Percentiles rank a stretch among this genome's conserved stretches.
These are phyloP conservation scores for Enhydra lutris DNA, from an alignment of 2,113 vertebrate genomes.

Conservation along the genomic window DNA sequence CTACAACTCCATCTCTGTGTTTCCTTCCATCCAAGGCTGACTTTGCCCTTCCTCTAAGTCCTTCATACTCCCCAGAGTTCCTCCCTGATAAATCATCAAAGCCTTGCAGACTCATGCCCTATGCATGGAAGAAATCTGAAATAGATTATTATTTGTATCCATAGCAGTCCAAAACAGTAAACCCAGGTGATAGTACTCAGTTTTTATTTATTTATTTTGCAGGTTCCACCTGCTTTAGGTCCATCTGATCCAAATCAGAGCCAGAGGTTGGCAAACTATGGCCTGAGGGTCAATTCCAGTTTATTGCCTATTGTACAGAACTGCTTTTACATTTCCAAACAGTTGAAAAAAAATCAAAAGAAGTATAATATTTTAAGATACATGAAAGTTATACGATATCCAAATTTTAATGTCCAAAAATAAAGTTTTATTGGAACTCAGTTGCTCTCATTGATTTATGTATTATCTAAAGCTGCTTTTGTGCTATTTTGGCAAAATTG, in stretches of 20 bases:
- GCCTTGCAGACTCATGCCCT: neutral
- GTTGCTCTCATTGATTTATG: neutral
- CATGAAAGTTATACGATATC: neutral
- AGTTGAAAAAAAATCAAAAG: neutral
- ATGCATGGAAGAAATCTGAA: neutral
- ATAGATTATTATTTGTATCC: neutral
- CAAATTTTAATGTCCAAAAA: neutral
- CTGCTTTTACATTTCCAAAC: neutral
- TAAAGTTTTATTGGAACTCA: neutral
- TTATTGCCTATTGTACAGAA: neutral
- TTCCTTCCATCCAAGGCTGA: neutral
- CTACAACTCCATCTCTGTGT: neutral
- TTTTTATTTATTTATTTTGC: neutral
- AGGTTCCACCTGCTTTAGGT: neutral
- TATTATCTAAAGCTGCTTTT: neutral
- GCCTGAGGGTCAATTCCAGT: neutral
- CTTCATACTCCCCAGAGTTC: neutral
- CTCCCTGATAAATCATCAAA: neutral
- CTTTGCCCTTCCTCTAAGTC: neutral
- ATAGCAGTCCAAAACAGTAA: neutral
- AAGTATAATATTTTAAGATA: neutral
- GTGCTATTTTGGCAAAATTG: neutral
- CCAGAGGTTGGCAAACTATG: neutral
- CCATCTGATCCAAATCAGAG: neutral
- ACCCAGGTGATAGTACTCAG: neutral